Evolutionary conservation across 2,888 invertebrate species (phyloP).

Genomic region (Iphiclides podalirius): DNA sequence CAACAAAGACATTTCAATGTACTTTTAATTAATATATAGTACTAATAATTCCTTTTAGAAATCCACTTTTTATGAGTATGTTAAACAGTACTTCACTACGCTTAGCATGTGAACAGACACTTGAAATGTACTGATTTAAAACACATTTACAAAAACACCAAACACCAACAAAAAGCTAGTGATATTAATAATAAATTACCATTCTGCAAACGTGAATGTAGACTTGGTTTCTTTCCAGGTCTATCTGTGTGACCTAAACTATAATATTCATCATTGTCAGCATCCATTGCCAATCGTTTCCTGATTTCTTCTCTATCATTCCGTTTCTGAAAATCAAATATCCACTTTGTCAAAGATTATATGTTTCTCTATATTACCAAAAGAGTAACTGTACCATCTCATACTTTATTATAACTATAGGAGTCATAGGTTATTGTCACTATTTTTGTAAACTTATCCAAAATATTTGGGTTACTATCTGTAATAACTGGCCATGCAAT

Average conservation of each 20-base stretch:
- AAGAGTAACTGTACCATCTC: constrained; percentile 19
- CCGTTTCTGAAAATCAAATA: constrained; percentile 82
- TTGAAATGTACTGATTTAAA: not conserved
- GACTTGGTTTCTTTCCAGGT: constrained; percentile 90
- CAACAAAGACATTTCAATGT: no score
- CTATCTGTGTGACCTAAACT: constrained; percentile 81
- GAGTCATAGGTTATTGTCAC: constrained; percentile 50
- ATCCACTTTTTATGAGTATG: not conserved
- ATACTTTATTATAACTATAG: constrained; percentile 52
- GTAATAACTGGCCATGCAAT: constrained; percentile 79
- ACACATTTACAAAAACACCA: constrained; percentile 1
- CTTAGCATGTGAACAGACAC: constrained; percentile 14
- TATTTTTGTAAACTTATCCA: constrained; percentile 73
- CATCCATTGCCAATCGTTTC: constrained; percentile 91
- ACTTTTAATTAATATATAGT: no score
- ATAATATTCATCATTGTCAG: constrained; percentile 87
- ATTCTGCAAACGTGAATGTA: constrained; percentile 92
- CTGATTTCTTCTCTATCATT: constrained; percentile 96
- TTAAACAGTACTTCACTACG: no score
- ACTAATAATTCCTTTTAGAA: no score
- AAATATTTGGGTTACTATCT: constrained; percentile 67
- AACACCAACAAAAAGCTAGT: constrained; percentile 2
- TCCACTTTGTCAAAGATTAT: not conserved
- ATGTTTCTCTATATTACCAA: not conserved
- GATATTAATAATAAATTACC: constrained; percentile 72